Evolutionary conservation across 1,140 invertebrate genomes (phyloP), one percentile per base, ranked within the genome.

Genomic region (Pogonomyrmex barbatus): DNA sequence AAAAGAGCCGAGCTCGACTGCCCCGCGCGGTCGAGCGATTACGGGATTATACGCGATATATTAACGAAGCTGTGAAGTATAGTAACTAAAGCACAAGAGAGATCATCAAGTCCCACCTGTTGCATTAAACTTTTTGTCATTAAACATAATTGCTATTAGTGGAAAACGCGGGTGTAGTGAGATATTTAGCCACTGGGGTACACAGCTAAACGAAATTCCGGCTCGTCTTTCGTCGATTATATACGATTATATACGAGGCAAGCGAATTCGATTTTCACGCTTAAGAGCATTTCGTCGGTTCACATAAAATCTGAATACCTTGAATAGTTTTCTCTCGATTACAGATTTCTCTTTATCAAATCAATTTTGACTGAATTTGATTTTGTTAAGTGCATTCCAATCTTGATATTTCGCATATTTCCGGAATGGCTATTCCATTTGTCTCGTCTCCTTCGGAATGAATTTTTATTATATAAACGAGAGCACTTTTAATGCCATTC

Each of bases 131-230:
- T 82, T 82, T 82, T 82, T 82, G 67, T 58, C 45, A 24, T 24
- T 70, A 73, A 73, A 73, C 67, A 71, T 82, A 82, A 82, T 73
- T 82, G 67, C 67, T 36, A 33, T 82, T 73, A 82, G 39, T 73
- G 67, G 2, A 36, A 70, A 33, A 70, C 14, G 42, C 62, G 36
- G 17, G 2, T n/a, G 24, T 12, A n/a, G 33, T 71, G 30, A 81
- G 71, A 45, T 45, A 71, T 70, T 50, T 54, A 54, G 24, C 60
- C 14, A 17, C 12, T 17, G 47, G 5, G 2, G 24, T 60, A 63
- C 62, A n/a, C 39, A 17, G 2, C 42, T 45, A n/a, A n/a, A 47
- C 30, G 30, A 3, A 65, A 63, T 76, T 33, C 10, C 17, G 42
- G 1, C 8, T 62, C 2, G 12, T 17, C 52, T 24, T 17, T 39